Evolutionary conservation across 2,888 invertebrate genomes (phyloP), one percentile per base, ranked within the genome.

Genomic region (Monochamus alternatus): DNA sequence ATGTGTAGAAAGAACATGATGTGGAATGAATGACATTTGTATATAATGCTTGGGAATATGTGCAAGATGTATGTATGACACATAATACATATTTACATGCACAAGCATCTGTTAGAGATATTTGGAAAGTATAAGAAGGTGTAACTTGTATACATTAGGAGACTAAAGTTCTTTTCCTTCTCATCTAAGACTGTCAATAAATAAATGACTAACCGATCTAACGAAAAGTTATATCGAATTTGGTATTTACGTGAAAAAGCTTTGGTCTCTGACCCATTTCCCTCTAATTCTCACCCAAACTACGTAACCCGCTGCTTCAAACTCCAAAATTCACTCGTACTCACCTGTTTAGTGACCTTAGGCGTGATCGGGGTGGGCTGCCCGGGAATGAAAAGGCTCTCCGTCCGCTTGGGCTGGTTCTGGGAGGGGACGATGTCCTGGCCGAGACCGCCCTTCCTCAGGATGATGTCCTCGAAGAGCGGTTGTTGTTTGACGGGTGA

Each of bases 391-490:
- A 94, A 97, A 84, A 97, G 91, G 88, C 97, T 97, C 90, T 97
- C 97, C 80, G 97, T 97, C 86, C 97, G 92, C 89, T 97, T 97
- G 75, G 97, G 97, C 88, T 96, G 96, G 85, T 94, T 94, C 76
- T 93, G 94, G 83, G 96, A 96, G 78, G 96, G 96, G 85, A 96
- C 93, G 88, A 97, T 96, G 87, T 97, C 97, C 90, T 97, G 97
- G 78, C 96, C 96, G 74, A 96, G 91, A 81, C 92, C 94, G 84
- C 95, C 92, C 88, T 96, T 95, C 86, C 95, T 92, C 85, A 96
- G 87, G 78, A 96, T 91, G 71, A 95, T 93, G 73, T 96, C 96
- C 88, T 97, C 96, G 88, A 96, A 96, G 58, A 95, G 95, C 81
- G 92, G 93, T 84, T 89, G 89, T 75, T 71, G 76, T n/a, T 58